Percentiles rank a stretch among this genome's conserved stretches.
Evolutionary conservation across 2,888 invertebrate genomes (phyloP).

Genomic region (Dasypolia templi): DNA sequence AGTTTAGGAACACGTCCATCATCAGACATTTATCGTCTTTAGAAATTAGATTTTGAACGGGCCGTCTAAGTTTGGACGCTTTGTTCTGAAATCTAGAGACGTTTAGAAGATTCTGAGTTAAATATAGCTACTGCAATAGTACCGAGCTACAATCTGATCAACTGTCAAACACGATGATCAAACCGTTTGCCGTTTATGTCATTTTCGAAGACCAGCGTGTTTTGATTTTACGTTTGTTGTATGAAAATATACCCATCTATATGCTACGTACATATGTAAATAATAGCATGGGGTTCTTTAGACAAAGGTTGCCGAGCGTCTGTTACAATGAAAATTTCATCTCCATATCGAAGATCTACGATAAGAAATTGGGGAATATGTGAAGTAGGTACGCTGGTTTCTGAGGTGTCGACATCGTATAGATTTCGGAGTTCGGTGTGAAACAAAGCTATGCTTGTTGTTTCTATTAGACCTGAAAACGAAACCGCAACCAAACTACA

Average conservation of each 20-base stretch:
- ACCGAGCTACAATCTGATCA: not conserved
- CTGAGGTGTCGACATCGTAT: constrained; percentile 18
- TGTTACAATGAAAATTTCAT: not conserved
- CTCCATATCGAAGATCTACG: not conserved
- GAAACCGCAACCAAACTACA: constrained; percentile 52
- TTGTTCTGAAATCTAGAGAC: constrained; percentile 39
- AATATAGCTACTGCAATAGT: constrained; percentile 1
- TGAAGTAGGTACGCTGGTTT: constrained; percentile 3
- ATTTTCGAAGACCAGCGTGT: not conserved
- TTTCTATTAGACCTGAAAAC: constrained; percentile 44
- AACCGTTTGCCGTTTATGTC: not conserved
- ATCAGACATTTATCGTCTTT: constrained; percentile 55
- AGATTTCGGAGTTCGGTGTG: constrained; percentile 14
- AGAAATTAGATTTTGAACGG: constrained; percentile 48
- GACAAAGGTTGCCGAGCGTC: not conserved
- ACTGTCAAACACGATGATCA: constrained; percentile 14
- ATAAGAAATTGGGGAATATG: not conserved
- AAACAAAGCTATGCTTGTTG: constrained; percentile 35
- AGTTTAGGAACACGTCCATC: constrained; percentile 47
- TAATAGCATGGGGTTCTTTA: not conserved
- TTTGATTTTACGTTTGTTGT: not conserved
- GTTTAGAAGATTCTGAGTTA: not conserved
- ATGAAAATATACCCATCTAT: not conserved
- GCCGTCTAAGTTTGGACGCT: constrained; percentile 21
- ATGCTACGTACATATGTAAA: not conserved